phyloP scores from a whole-genome alignment of 2,113 vertebrate genomes.

The Meleagris gallopavo region DNA sequence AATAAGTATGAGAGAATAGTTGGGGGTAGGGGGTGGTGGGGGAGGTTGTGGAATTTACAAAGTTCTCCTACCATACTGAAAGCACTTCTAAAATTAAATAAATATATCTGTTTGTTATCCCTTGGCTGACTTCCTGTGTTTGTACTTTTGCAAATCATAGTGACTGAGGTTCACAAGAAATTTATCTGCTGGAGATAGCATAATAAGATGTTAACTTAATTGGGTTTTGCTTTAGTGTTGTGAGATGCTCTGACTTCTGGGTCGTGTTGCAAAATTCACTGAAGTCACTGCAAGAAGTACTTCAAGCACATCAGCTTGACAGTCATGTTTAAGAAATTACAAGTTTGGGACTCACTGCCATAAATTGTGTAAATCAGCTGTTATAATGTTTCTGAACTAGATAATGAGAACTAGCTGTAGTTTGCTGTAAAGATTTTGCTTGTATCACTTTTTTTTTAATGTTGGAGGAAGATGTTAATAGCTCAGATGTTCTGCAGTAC shows the following conservation, averaged over 20 bases:
- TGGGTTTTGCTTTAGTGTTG: neutral
- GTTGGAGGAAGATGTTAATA: conserved; percentile 14
- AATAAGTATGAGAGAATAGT: neutral
- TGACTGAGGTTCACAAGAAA: neutral
- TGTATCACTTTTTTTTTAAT: neutral
- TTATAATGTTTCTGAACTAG: neutral
- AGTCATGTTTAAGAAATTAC: neutral
- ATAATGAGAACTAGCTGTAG: neutral
- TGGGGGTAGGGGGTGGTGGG: too few species aligned
- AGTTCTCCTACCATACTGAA: neutral
- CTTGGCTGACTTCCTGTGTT: neutral
- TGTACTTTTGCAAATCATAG: neutral
- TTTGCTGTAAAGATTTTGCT: conserved; percentile 13
- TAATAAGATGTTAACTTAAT: neutral
- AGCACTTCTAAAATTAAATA: neutral
- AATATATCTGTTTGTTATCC: neutral
- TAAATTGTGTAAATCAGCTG: neutral
- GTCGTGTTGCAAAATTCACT: neutral
- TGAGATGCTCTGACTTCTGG: neutral
- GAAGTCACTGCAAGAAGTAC: neutral
- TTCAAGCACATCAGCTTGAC: neutral
- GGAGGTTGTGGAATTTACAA: neutral
- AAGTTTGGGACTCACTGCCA: neutral
- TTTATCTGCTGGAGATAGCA: neutral
- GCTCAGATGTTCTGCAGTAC: conserved; percentile 45